Conservation (phyloP, 2,888 invertebrate species). For the Morpho achilles region DNA sequence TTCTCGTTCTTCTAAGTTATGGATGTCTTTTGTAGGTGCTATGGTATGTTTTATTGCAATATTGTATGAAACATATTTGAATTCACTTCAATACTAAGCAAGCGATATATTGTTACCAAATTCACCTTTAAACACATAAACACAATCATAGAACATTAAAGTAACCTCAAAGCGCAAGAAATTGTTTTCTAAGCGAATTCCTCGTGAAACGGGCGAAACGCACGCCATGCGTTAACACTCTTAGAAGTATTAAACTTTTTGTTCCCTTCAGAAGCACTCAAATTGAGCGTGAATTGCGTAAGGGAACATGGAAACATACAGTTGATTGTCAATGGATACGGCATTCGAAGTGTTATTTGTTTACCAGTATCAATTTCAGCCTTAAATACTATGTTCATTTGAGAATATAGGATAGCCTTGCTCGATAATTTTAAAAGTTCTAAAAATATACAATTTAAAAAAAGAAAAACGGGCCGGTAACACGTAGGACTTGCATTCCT, state of each 20-base stretch:
- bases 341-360: background rate
- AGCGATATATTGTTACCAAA: no score
- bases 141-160: slow-evolving; percentile 8
- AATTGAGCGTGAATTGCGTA: slow-evolving; percentile 30
- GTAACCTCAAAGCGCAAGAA: slow-evolving; percentile 12
- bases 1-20: no score
- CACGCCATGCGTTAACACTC: slow-evolving; percentile 13
- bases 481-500: no score
- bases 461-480: no score
- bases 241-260: slow-evolving; percentile 26
- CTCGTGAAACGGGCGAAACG: background rate
- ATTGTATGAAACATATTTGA: background rate
- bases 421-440: no score
- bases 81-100: background rate
- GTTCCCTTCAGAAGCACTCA: slow-evolving; percentile 26
- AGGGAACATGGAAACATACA: slow-evolving; percentile 18
- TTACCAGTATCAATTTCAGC: no score
- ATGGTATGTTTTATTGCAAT: background rate
- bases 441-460: no score
- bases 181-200: slow-evolving; percentile 15
- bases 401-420: no score
- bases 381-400: no score
- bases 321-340: slow-evolving; percentile 7
- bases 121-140: background rate
- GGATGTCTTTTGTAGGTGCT: no score